Percentiles rank a stretch among this genome's conserved stretches.
phyloP scores from a whole-genome alignment of 2,113 vertebrate species.

The Neogobius melanostomus region DNA sequence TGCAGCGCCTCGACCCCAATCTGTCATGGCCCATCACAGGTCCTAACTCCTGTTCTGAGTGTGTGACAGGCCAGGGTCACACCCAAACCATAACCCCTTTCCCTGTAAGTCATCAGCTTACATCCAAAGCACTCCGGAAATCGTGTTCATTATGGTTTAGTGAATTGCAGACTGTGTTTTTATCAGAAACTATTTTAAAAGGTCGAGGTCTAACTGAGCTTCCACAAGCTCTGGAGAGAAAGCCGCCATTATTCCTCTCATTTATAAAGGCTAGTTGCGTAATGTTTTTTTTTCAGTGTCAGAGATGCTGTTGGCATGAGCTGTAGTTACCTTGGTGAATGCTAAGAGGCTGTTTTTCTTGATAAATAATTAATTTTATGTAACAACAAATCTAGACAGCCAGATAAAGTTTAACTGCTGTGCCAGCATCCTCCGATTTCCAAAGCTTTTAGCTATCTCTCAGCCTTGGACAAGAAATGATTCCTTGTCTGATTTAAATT shows the following conservation, averaged over 20 bases:
- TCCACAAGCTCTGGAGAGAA: slow-evolving; percentile 55
- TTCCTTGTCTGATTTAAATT: slow-evolving; percentile 3
- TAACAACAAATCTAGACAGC: slow-evolving; percentile 12
- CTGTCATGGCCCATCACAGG: slow-evolving; percentile 70
- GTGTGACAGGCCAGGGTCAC: slow-evolving; percentile 41
- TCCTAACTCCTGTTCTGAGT: slow-evolving; percentile 57
- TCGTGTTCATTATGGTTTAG: slow-evolving; percentile 46
- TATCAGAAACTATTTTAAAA: slow-evolving; percentile 29
- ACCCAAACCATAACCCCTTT: slow-evolving; percentile 17
- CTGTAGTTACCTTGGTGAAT: slow-evolving; percentile 65
- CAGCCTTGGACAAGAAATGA: neutral
- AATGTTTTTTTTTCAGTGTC: slow-evolving; percentile 54
- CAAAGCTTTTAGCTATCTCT: slow-evolving; percentile 6
- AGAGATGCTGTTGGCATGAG: slow-evolving; percentile 53
- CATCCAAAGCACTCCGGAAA: slow-evolving; percentile 39
- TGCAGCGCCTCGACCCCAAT: slow-evolving; percentile 65
- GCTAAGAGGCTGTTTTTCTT: slow-evolving; percentile 45
- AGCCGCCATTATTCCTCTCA: slow-evolving; percentile 55
- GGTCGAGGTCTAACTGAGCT: slow-evolving; percentile 36
- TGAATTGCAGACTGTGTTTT: slow-evolving; percentile 25
- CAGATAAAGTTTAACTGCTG: slow-evolving; percentile 7
- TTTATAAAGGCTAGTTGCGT: slow-evolving; percentile 62
- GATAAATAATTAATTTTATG: slow-evolving; percentile 50
- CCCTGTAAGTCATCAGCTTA: slow-evolving; percentile 15
- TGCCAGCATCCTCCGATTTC: slow-evolving; percentile 9